Evolutionary conservation across 2,888 invertebrate species (phyloP).

Genomic region (Geotrupes spiniger): DNA sequence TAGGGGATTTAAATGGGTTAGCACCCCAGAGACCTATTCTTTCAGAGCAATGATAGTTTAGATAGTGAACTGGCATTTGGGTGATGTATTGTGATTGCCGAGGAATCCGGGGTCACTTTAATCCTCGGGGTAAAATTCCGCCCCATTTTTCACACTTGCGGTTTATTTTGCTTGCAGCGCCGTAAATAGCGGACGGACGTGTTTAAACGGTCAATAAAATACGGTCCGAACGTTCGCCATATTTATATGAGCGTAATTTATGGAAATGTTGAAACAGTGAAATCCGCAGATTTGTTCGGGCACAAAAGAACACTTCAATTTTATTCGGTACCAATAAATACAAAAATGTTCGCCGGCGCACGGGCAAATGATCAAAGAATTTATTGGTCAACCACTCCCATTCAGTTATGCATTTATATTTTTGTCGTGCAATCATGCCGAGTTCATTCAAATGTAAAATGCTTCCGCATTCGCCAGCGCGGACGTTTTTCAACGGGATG

Average conservation of each 20-base stretch:
- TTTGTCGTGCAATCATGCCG: not conserved
- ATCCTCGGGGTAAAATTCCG: conserved; percentile 20
- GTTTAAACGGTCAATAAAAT: conserved; percentile 4
- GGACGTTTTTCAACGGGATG: too few species aligned
- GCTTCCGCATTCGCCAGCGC: too few species aligned
- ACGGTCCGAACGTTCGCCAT: not conserved
- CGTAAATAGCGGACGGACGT: not conserved
- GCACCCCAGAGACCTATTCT: conserved; percentile 20
- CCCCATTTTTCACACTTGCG: conserved; percentile 18
- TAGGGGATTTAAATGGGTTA: conserved; percentile 17
- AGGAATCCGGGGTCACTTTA: conserved; percentile 24
- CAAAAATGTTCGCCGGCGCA: not conserved
- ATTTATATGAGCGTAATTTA: too few species aligned
- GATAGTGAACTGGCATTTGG: conserved; percentile 20
- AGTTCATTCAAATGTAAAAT: too few species aligned
- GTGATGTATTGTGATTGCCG: conserved; percentile 26
- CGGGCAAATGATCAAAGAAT: not conserved
- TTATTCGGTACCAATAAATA: too few species aligned
- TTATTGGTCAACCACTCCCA: conserved; percentile 1
- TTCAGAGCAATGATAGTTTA: conserved; percentile 18
- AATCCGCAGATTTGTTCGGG: not conserved
- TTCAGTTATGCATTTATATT: not conserved
- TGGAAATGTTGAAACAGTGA: too few species aligned
- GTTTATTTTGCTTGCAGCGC: conserved; percentile 11
- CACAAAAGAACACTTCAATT: too few species aligned